Evolutionary conservation across 2,888 invertebrate species (phyloP).

Genomic region (Cephus pulcher): DNA sequence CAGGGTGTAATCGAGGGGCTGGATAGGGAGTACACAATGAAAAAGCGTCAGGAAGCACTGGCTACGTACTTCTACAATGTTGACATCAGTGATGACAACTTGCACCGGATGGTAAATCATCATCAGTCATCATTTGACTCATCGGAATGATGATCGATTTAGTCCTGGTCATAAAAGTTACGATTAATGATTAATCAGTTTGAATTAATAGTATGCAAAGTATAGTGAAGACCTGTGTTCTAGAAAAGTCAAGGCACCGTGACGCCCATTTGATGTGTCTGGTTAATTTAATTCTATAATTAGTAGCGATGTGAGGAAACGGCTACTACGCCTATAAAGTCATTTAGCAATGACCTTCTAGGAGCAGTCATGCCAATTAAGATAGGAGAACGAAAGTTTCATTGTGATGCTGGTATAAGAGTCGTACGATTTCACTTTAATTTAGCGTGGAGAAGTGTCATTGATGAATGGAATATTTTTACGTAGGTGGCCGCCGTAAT

Average conservation of each 20-base stretch:
- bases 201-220: neutral
- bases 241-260: neutral
- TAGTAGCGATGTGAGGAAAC: neutral
- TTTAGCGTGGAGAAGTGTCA: neutral
- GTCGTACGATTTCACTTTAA: neutral
- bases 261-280: neutral
- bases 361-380: neutral
- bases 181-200: neutral
- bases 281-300: neutral
- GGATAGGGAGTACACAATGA: neutral
- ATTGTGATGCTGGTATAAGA: neutral
- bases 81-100: neutral
- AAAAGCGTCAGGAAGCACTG: neutral
- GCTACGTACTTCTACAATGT: neutral
- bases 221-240: neutral
- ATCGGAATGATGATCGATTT: neutral
- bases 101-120: neutral
- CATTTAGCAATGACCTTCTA: neutral
- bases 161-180: neutral
- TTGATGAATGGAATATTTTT: neutral
- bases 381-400: neutral
- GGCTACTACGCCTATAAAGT: neutral
- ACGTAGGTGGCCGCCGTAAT: neutral
- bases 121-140: neutral
- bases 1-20: neutral